Evolutionary conservation across 1,140 invertebrate genomes (phyloP), one percentile per base, ranked within the genome.

Genomic region (Diabrotica virgifera): DNA sequence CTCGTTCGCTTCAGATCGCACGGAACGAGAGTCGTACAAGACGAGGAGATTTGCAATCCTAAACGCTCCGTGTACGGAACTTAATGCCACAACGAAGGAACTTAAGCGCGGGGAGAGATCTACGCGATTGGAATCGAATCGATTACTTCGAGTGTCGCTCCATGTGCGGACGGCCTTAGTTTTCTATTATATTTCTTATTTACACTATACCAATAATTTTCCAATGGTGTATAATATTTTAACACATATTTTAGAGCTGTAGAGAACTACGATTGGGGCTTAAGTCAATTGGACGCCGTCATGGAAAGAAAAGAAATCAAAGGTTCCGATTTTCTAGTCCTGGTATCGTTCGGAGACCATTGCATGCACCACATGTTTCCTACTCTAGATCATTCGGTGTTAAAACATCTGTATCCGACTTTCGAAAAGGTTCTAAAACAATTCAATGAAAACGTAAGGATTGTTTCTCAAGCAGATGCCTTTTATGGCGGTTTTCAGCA

Each of bases 321-420:
- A 24, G 82, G 85, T 1, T 87, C 82, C n/a, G 78, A 86, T 36
- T 88, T 91, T 69, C 77, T 90, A 38, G 84, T 85, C 0, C 70
- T 93, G 36, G 88, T 87, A 0, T 84, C 86, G 66, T 94, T 91
- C 68, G 92, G 92, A 7, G 86, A 89, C 46, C 93, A 95, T 76
- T 80, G 81, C 0, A 78, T 94, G 0, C 92, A 95, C 75, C 92
- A 94, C 81, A 79, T 95, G 0, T 87, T 94, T 68, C 92, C 92
- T 0, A 91, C 90, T 0, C 72, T 94, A 11, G 92, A 94, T 74
- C 91, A 93, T 71, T 85, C 83, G 0, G 85, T 88, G 56, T 77
- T 94, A 14, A 79, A 83, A 3, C 77, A 85, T n/a, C 80, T 93
- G 9, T 82, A 88, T 70, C 85, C 87, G 0, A 77, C 86, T 9